Evolutionary conservation across 1,140 invertebrate genomes (phyloP).

Genomic region (Zaprionus tsacasi): DNA sequence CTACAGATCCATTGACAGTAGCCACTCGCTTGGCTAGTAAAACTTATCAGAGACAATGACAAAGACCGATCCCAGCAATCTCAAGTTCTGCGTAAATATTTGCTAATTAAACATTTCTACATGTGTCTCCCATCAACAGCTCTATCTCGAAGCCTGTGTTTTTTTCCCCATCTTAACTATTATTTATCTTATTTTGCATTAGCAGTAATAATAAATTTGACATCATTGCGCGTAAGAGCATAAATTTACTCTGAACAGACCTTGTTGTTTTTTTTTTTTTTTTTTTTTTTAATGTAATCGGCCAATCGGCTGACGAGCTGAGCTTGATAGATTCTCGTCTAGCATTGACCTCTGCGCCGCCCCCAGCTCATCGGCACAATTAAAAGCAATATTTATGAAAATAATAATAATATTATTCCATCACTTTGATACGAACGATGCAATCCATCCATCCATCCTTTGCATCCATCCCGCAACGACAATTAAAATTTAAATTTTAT

Average conservation of each 20-base stretch:
- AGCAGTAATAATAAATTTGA: constrained; percentile 76
- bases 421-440: constrained; percentile 31
- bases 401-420: constrained; percentile 12
- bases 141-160: constrained; percentile 31
- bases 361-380: constrained; percentile 39
- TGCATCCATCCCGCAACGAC: constrained; percentile 18
- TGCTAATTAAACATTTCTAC: constrained; percentile 78
- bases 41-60: constrained; percentile 44
- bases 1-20: constrained; percentile 33
- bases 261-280: constrained; percentile 19
- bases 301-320: constrained; percentile 5
- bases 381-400: constrained; percentile 41
- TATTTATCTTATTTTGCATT: constrained; percentile 40
- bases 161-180: constrained; percentile 4
- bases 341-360: constrained; percentile 67
- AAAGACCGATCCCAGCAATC: constrained; percentile 26
- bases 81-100: constrained; percentile 64
- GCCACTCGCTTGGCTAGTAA: constrained; percentile 36
- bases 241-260: constrained; percentile 47
- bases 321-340: constrained; percentile 41
- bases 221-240: constrained; percentile 69
- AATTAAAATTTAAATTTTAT: constrained; percentile 9
- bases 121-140: constrained; percentile 24
- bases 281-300: constrained; percentile 55
- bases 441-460: neutral